Conservation (phyloP, 2,888 invertebrate species). For the Temnothorax unifasciatus region DNA sequence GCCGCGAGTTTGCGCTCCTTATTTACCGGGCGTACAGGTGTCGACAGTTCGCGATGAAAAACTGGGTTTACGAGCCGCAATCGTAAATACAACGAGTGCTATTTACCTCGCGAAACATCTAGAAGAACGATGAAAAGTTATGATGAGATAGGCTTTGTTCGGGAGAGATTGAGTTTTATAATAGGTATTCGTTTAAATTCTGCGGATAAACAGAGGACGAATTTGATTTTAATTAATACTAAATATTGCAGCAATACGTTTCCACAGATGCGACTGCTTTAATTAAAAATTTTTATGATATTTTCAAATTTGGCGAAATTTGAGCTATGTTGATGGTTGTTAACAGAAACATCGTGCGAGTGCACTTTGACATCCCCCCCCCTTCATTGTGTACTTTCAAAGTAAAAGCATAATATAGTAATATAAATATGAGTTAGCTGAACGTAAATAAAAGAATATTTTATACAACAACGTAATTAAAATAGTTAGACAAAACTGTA, state of each 20-base stretch:
- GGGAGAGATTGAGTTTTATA: background rate
- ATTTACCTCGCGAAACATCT: background rate
- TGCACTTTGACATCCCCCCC: conserved; percentile 30
- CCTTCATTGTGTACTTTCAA: background rate
- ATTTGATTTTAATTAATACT: conserved; percentile 37
- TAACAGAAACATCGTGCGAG: conserved; percentile 7
- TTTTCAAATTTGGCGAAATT: background rate
- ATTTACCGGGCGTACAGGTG: background rate
- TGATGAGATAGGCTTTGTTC: background rate
- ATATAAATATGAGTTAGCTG: conserved; percentile 18
- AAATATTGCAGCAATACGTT: background rate
- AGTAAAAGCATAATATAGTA: conserved; percentile 18
- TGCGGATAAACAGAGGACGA: background rate
- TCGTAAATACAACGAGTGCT: conserved; percentile 14
- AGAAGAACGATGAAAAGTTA: background rate
- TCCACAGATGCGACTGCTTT: background rate
- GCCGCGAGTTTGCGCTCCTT: conserved; percentile 36
- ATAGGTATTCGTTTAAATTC: conserved; percentile 2
- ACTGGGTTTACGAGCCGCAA: conserved; percentile 17
- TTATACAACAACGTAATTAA: conserved; percentile 5
- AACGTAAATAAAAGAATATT: conserved; percentile 9
- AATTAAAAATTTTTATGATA: conserved; percentile 40
- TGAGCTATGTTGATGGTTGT: background rate
- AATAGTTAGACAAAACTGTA: background rate
- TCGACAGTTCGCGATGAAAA: conserved; percentile 24